Evolutionary conservation across 53 echinoderm and acorn worm species (phyloP).

Genomic region (Glandiceps talaboti): DNA sequence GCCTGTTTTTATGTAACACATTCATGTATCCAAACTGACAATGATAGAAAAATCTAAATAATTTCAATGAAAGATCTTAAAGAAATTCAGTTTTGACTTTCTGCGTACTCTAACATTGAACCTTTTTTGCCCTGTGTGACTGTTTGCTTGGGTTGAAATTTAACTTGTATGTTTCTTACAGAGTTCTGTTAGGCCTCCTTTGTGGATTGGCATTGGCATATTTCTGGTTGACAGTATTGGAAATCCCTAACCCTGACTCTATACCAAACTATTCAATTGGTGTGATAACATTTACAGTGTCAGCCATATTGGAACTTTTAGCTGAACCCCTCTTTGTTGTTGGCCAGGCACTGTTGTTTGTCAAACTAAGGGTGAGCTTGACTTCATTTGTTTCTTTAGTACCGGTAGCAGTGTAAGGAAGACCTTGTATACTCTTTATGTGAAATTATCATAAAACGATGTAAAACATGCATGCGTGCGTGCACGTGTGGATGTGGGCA

Average conservation of each 20-base stretch:
- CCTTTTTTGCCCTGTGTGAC: background rate
- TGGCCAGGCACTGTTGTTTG: slow-evolving; percentile 87
- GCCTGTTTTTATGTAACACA: too few relatives aligned
- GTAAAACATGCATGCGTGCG: too few relatives aligned
- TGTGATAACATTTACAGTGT: slow-evolving; percentile 49
- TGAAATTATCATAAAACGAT: too few relatives aligned
- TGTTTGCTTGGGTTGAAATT: background rate
- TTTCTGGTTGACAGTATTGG: slow-evolving; percentile 60
- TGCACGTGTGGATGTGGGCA: too few relatives aligned
- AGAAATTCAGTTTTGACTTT: background rate
- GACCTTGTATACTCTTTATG: too few relatives aligned
- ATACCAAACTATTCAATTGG: slow-evolving; percentile 73
- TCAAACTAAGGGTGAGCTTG: slow-evolving; percentile 68
- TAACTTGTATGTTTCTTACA: slow-evolving; percentile 15
- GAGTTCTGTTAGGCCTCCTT: slow-evolving; percentile 60
- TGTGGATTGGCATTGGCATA: slow-evolving; percentile 47
- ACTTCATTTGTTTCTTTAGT: too few relatives aligned
- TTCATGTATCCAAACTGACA: too few relatives aligned
- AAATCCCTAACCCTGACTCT: slow-evolving; percentile 50
- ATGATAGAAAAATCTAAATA: too few relatives aligned
- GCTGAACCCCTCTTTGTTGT: slow-evolving; percentile 92
- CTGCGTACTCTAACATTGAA: background rate
- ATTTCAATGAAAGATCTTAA: too few relatives aligned
- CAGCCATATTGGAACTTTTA: slow-evolving; percentile 64
- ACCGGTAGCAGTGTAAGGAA: too few relatives aligned